phyloP scores from a whole-genome alignment of 2,797 vertebrate genomes.

The Karalla daura region DNA sequence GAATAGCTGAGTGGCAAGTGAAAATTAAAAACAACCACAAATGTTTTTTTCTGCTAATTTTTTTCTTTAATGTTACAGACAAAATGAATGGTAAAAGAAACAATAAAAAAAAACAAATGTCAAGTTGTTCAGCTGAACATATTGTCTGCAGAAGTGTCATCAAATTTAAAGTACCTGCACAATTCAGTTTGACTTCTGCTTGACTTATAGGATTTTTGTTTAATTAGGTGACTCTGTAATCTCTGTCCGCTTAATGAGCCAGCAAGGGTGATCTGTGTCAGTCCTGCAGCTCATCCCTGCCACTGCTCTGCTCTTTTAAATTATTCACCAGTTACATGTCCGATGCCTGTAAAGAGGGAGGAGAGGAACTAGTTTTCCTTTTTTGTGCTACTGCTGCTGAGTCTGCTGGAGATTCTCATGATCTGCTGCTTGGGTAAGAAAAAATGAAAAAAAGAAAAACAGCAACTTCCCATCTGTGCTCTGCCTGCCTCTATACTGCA shows the following conservation, averaged over 20 bases:
- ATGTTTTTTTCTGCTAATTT: not conserved
- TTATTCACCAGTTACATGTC: conserved; percentile 59
- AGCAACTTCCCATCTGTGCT: conserved; percentile 52
- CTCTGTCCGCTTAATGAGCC: conserved; percentile 16
- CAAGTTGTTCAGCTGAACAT: not conserved
- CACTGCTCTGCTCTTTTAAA: conserved; percentile 47
- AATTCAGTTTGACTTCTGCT: conserved; percentile 5
- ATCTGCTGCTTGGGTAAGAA: conserved; percentile 21
- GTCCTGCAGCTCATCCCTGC: conserved; percentile 31
- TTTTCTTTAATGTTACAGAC: not conserved
- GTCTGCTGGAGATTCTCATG: conserved; percentile 23
- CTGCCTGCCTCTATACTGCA: conserved; percentile 68
- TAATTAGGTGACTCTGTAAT: conserved; percentile 24
- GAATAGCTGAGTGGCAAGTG: not conserved
- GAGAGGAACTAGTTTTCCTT: conserved; percentile 26
- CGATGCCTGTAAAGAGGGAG: conserved; percentile 22
- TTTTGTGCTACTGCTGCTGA: conserved; percentile 30
- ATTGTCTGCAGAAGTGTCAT: not conserved
- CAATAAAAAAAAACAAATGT: not conserved
- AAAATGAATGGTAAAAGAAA: not conserved
- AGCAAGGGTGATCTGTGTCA: conserved; percentile 19
- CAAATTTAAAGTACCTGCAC: not conserved
- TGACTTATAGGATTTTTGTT: conserved; percentile 26
- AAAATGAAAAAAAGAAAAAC: not conserved
- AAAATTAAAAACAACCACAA: not conserved